Percentiles rank a stretch among this genome's conserved stretches.
phyloP scores from a whole-genome alignment of 2,888 invertebrate species.

The Panopea generosa region DNA sequence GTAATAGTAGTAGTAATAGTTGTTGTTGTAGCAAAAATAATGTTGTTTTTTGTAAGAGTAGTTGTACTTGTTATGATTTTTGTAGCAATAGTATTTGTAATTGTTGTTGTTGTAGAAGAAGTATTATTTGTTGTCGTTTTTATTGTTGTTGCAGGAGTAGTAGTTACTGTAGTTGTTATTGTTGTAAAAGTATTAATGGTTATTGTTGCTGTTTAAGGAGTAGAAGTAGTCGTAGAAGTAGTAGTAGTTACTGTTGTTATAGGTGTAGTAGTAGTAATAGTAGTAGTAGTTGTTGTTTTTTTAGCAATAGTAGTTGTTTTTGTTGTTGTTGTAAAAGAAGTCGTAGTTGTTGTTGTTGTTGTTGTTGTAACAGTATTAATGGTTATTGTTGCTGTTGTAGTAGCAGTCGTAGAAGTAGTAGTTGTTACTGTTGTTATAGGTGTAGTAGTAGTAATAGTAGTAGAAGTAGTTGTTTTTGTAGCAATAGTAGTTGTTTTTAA shows the following conservation, averaged over 20 bases:
- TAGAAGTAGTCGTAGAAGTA: neutral
- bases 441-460: constrained; percentile 2
- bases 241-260: constrained; percentile 3
- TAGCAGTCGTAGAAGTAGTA: too few relatives aligned
- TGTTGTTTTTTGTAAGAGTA: constrained; percentile 1
- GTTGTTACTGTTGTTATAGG: neutral
- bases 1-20: neutral
- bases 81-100: neutral
- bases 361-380: neutral
- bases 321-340: neutral
- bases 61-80: neutral
- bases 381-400: neutral
- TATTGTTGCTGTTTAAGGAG: neutral
- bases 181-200: neutral
- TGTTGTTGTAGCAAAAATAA: constrained; percentile 1
- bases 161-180: neutral
- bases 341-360: neutral
- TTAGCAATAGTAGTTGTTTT: neutral
- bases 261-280: neutral
- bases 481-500: neutral
- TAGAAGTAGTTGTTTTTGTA: constrained; percentile 2
- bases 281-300: neutral
- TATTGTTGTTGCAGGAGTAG: neutral
- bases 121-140: neutral
- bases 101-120: constrained; percentile 1